Evolutionary conservation across 2,888 invertebrate genomes (phyloP), one percentile per base, ranked within the genome.

Genomic region (Cerastis rubricosa): DNA sequence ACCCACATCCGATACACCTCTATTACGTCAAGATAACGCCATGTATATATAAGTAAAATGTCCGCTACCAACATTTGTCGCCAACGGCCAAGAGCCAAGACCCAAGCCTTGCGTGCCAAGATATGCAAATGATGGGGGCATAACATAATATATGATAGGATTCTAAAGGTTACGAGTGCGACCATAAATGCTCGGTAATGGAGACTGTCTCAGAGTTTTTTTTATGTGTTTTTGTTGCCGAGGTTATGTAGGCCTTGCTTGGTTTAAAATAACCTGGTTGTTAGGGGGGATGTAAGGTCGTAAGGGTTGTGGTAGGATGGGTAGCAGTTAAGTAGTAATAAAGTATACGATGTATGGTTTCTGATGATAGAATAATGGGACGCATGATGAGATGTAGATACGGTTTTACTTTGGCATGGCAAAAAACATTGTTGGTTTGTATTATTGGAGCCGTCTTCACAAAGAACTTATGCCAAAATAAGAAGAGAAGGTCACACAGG

Each of bases 41-140:
- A 51, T 25, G 17, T 57, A 77, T 69, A 65, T 69, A 70, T 74
- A 84, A 71, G 73, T 63, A 17, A 69, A 66, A 67, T 19, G 40
- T 64, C 43, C 43, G 68, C 43, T 63, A 66, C 85, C 78, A 84
- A 86, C 85, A 65, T 85, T 88, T 83, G 85, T 84, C 81, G 25
- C 63, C 71, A 75, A 65, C 51, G 64, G 29, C 84, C 76, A 83
- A 83, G 69, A 78, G 59, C 85, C 85, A 85, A 59, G 57, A 25
- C 19, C 29, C 59, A 61, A 59, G 71, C 65, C 45, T 93, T 71
- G 93, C 93, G 92, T 93, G 93, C 63, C 45, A 0, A 22, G 64
- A 73, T 83, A 93, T 93, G 92, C 89, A 89, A 93, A 93, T 92
- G 49, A 8, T 29, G 22, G 25, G 67, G 61, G 61, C 73, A 71